Evolutionary conservation across 2,888 invertebrate genomes (phyloP), one percentile per base, ranked within the genome.

Genomic region (Noctua janthina): DNA sequence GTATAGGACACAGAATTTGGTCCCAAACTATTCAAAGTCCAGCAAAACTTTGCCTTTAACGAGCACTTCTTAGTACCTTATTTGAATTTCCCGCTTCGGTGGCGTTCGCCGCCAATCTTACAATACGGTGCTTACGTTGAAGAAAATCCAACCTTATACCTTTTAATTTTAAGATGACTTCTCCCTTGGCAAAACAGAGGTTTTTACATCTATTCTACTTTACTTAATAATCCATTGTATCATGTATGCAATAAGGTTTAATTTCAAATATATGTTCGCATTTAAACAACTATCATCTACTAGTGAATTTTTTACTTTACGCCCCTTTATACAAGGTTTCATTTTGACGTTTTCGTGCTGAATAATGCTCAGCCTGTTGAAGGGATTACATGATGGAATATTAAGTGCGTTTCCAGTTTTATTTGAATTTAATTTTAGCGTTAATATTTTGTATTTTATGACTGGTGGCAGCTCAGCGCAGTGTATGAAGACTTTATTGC

Each of bases 31-130:
- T 79, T 46, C 56, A 4, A 83, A 89, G 82, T 88, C 75, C 73
- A 78, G 39, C 73, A 62, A 81, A 91, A 89, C 92, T 92, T 88
- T 84, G 79, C 92, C 91, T 91, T 39, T 93, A 93, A 93, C 91
- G 90, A 90, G 90, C 76, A 87, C 88, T 89, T 87, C 91, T 91
- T 92, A 92, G 89, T 92, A 91, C 92, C 93, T 90, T 94, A 93
- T 95, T 94, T 93, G 92, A 94, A 94, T 94, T 93, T 93, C 91
- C 89, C 92, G 92, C 92, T 91, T 90, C 90, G 88, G 79, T 90
- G 88, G 88, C 90, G 89, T 87, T 87, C 79, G 86, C 84, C 51
- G 71, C 74, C 89, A 90, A 91, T 90, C 83, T 69, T 78, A 80
- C 83, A 81, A 85, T 89, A 84, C 86, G 54, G 54, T 54, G 54